Base-by-base conservation (phyloP, 2,888 invertebrate species). In the Linnaemya tessellans region DNA sequence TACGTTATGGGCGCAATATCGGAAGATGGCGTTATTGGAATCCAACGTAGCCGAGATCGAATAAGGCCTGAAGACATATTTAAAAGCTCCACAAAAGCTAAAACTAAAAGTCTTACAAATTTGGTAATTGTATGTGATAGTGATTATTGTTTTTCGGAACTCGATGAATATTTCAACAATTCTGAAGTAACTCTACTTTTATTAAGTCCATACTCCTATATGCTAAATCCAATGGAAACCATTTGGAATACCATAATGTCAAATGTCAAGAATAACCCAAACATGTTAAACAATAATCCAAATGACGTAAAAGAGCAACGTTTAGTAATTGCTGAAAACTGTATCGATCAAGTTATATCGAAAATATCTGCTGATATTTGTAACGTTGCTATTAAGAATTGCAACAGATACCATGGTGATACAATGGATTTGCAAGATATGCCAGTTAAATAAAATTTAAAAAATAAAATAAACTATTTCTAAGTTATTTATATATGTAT, bases 111-210 rank as follows among this genome's bases (percentile, higher is more conserved):
- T 77, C 46, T 80, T 13, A 46, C 79, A 67, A 85, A 80, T 67
- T 71, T 85, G 38, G 85, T 85, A 51, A 85, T 85, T 54, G 85
- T 85, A 20, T 85, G 85, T 75, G 85, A 85, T 85, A 85, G 82
- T 71, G 85, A 85, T 75, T 82, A 82, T 75, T 85, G 82, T 30
- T 85, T 85, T 18, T 85, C 85, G 3, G 85, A 85, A 49, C 79
- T 85, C 13, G 85, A 85, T 71, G 85, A 85, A 65, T 85, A 80
- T 71, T 85, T 85, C n/a, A 85, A 85, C n/a, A 85, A 82, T 67
- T 82, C 85, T 9, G 85, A 85, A 60, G 85, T 85, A 9, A 85
- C 85, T 4, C n/a, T 85, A n/a, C 54, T 85, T 8, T 75, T 85
- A 56, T 49, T 85, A 67, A 82, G 85, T 79, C 82, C 85, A 56